A percentile compares a stretch with the other conserved stretches of the same genome.
phyloP scores from a whole-genome alignment of 2,888 invertebrate genomes.

The Thymelicus acteon region DNA sequence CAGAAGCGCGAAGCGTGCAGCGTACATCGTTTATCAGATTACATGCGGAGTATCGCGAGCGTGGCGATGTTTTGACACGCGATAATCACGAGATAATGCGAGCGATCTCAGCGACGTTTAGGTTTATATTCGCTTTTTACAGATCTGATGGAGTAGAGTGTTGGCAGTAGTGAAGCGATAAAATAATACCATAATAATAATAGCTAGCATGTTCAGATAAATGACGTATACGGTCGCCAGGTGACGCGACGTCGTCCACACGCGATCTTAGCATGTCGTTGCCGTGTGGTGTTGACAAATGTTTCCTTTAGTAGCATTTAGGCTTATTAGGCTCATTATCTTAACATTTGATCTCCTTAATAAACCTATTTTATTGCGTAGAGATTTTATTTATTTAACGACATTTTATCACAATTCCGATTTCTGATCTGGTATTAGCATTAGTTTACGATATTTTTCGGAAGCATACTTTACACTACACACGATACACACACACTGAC shows the following conservation, averaged over 20 bases:
- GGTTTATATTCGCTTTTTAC: conserved; percentile 84
- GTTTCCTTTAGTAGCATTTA: conserved; percentile 45
- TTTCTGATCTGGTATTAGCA: too few relatives aligned
- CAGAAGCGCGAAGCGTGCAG: conserved; percentile 77
- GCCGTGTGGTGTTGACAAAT: conserved; percentile 48
- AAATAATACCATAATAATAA: conserved; percentile 65
- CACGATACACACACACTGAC: too few relatives aligned
- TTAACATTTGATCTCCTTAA: conserved; percentile 44
- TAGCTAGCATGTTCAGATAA: conserved; percentile 59
- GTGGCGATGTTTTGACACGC: conserved; percentile 86
- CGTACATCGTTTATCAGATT: conserved; percentile 86
- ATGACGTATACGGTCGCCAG: conserved; percentile 62
- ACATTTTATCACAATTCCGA: too few relatives aligned
- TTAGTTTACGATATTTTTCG: too few relatives aligned
- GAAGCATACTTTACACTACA: too few relatives aligned
- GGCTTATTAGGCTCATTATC: conserved; percentile 41
- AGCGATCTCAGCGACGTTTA: conserved; percentile 81
- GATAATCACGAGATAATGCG: conserved; percentile 85
- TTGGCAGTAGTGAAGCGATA: conserved; percentile 67
- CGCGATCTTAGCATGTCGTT: conserved; percentile 49
- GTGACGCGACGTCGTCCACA: conserved; percentile 51
- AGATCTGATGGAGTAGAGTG: conserved; percentile 60
- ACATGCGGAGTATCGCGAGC: conserved; percentile 85
- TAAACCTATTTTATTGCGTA: neutral
- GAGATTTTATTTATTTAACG: neutral